A percentile compares a stretch with the other conserved stretches of the same genome.
phyloP scores from a whole-genome alignment of 2,888 invertebrate genomes.

The Epirrhoe alternata region DNA sequence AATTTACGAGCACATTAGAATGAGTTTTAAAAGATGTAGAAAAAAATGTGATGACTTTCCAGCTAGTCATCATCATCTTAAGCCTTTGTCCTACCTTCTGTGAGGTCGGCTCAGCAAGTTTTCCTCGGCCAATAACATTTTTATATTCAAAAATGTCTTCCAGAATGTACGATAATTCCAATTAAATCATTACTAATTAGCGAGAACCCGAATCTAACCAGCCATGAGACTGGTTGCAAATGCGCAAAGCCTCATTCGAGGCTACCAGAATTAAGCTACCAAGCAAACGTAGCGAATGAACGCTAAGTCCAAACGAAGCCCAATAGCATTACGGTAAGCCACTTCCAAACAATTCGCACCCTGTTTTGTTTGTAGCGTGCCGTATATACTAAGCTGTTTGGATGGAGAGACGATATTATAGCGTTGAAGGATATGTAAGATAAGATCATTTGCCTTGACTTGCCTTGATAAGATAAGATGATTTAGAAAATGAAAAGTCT shows the following conservation, averaged over 20 bases:
- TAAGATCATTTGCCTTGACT: too few relatives aligned
- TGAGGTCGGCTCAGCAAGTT: too few relatives aligned
- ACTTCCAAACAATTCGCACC: constrained; percentile 44
- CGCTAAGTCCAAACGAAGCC: constrained; percentile 36
- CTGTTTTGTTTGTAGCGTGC: constrained; percentile 36
- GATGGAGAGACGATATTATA: constrained; percentile 6
- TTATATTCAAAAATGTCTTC: not conserved
- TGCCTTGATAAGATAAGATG: too few relatives aligned
- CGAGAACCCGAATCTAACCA: not conserved
- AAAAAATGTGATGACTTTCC: too few relatives aligned
- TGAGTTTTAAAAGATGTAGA: too few relatives aligned
- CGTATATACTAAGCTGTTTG: constrained; percentile 27
- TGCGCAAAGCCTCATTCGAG: constrained; percentile 7
- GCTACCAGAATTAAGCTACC: constrained; percentile 17
- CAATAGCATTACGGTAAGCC: constrained; percentile 42
- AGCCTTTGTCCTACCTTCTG: too few relatives aligned
- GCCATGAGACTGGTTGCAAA: not conserved
- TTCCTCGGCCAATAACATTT: too few relatives aligned
- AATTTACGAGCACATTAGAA: too few relatives aligned
- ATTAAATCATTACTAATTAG: not conserved
- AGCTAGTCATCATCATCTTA: too few relatives aligned
- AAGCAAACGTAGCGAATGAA: constrained; percentile 25
- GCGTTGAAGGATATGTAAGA: not conserved
- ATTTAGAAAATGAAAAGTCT: too few relatives aligned
- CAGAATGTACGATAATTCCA: not conserved